Evolutionary conservation across 2,797 vertebrate species (phyloP).

Genomic region (Lithobates sylvaticus): DNA sequence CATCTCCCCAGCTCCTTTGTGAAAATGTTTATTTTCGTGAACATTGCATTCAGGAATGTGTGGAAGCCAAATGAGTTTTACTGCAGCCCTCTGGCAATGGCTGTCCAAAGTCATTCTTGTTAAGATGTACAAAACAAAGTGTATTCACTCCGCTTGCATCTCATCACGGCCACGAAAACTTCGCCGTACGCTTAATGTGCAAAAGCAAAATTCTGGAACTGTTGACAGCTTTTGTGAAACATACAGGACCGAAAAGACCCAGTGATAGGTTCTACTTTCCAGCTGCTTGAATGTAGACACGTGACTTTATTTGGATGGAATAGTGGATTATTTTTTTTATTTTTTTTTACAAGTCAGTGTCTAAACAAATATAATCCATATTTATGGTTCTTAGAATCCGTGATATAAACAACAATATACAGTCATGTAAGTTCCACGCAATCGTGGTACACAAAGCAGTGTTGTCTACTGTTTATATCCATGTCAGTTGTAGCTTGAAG

Average conservation of each 20-base stretch:
- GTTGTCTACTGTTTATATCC: no score
- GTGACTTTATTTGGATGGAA: constrained; percentile 10
- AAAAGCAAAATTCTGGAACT: background rate
- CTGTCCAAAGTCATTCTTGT: constrained; percentile 40
- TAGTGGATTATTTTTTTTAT: background rate
- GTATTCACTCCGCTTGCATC: constrained; percentile 18
- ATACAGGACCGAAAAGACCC: background rate
- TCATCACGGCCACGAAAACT: background rate
- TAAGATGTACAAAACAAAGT: constrained; percentile 25
- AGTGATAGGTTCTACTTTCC: background rate
- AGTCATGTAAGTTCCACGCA: no score
- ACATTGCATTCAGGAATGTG: constrained; percentile 33
- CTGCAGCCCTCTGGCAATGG: constrained; percentile 31
- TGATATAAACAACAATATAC: no score
- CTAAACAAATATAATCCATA: constrained; percentile 1
- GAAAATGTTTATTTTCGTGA: constrained; percentile 45
- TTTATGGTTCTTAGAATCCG: no score
- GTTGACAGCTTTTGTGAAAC: constrained; percentile 4
- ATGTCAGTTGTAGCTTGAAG: no score
- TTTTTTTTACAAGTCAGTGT: background rate
- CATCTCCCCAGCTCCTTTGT: constrained; percentile 21
- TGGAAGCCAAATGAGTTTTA: constrained; percentile 48
- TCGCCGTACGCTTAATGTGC: background rate
- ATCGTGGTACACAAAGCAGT: no score
- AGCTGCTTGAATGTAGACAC: constrained; percentile 2